A percentile compares a stretch with the other conserved stretches of the same genome.
Evolutionary conservation across 2,113 vertebrate genomes (phyloP).

Genomic region (Rhinichthys klamathensis): DNA sequence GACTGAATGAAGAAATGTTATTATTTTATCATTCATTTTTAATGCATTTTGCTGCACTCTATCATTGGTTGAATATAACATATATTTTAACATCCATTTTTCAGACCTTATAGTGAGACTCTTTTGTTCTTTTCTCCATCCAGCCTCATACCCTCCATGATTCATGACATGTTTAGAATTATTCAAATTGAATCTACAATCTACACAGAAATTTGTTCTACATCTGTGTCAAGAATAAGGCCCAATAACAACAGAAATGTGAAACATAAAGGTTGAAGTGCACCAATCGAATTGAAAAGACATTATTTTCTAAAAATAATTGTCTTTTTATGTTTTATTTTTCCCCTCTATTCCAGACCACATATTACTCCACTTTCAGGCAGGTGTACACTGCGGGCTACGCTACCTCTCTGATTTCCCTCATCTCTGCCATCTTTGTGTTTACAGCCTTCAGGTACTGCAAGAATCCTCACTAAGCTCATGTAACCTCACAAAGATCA

Average conservation of each 20-base stretch:
- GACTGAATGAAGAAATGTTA: neutral
- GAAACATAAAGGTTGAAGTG: neutral
- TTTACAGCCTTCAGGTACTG: constrained; percentile 76
- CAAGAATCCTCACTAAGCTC: neutral
- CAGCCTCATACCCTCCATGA: neutral
- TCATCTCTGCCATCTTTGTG: constrained; percentile 76
- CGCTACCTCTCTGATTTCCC: constrained; percentile 77
- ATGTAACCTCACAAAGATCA: neutral
- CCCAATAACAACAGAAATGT: neutral
- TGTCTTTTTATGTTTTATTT: constrained; percentile 10
- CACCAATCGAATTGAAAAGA: neutral
- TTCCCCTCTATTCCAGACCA: constrained; percentile 65
- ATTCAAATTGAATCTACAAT: neutral
- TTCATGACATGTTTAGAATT: neutral
- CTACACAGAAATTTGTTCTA: neutral
- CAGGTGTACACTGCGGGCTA: constrained; percentile 80
- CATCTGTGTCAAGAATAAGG: neutral
- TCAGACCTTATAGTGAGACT: neutral
- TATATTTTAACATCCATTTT: neutral
- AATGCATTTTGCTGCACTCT: neutral
- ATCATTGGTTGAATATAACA: neutral
- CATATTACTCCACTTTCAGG: constrained; percentile 73
- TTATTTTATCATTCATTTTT: neutral
- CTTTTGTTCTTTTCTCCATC: neutral
- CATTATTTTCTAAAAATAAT: neutral